Percentiles rank a stretch among this genome's conserved stretches.
phyloP scores from a whole-genome alignment of 2,797 vertebrate species.

The Fratercula arctica region DNA sequence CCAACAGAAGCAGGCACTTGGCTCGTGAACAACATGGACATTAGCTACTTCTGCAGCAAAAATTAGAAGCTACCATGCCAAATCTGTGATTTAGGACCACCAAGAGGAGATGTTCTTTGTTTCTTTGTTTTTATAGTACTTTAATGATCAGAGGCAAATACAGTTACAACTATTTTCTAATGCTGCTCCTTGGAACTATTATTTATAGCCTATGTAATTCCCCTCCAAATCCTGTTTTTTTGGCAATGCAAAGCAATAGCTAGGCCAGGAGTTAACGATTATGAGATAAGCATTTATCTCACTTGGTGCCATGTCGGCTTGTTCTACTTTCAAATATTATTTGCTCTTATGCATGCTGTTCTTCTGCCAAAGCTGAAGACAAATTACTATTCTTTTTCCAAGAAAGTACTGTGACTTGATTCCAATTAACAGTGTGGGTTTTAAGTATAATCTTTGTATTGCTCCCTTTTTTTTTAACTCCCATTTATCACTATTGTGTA shows the following conservation, averaged over 20 bases:
- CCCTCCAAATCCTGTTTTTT: constrained; percentile 23
- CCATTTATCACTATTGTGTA: constrained; percentile 10
- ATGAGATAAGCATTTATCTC: constrained; percentile 69
- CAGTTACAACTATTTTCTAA: constrained; percentile 39
- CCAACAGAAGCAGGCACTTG: neutral
- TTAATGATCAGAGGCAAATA: constrained; percentile 1
- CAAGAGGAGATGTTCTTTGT: neutral
- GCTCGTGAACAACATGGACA: neutral
- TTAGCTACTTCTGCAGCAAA: neutral
- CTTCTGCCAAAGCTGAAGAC: constrained; percentile 42
- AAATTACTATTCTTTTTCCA: constrained; percentile 18
- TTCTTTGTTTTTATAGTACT: neutral
- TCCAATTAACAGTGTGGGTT: constrained; percentile 43
- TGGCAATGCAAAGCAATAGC: constrained; percentile 13
- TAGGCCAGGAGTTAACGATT: constrained; percentile 69
- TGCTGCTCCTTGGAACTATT: neutral
- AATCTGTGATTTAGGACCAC: neutral
- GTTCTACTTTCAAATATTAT: constrained; percentile 53
- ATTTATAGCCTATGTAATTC: constrained; percentile 34
- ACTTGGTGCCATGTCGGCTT: constrained; percentile 61
- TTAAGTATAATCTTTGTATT: constrained; percentile 10
- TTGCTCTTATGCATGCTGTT: constrained; percentile 43
- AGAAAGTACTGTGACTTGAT: neutral
- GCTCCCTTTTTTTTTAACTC: neutral
- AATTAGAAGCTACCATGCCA: neutral